Evolutionary conservation across 2,113 vertebrate species (phyloP), one percentile per base, ranked within the genome.

Genomic region (Ctenomys sociabilis): DNA sequence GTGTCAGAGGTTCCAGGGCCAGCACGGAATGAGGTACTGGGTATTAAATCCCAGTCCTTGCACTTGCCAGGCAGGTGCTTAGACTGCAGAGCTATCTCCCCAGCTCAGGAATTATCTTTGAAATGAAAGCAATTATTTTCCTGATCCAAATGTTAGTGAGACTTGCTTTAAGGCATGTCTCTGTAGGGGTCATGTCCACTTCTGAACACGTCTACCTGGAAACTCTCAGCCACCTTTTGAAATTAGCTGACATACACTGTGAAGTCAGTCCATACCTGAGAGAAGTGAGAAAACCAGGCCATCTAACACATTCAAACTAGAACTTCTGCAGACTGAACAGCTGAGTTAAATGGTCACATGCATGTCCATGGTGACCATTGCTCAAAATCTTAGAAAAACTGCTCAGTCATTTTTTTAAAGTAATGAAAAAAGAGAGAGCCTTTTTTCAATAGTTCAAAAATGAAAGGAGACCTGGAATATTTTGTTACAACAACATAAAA

Each of bases 401-500:
- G 22, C 57, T n/a, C 63, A 8, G 5, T 64, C 43, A 37, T 64
- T 54, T 64, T 75, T 21, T 21, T 35, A 32, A 80, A 54, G 14
- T 37, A 26, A 28, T 22, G 64, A 45, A 78, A n/a, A 88, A 11
- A 64, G 2, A 66, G 1, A 37, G 5, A 85, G 32, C 45, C 35
- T 81, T 75, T 77, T 89, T 77, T n/a, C 64, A 49, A 87, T 1
- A 64, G 80, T 24, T 95, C 59, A n/a, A 54, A 95, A 94, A 80
- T 80, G 24, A 68, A 88, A 86, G 7, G 49, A 89, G 17, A n/a
- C n/a, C n/a, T n/a, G 4, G 12, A 13, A 45, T 40, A 85, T 77
- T 85, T 49, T 57, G 14, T 83, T 28, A 75, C 5, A 75, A n/a
- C n/a, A 84, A 24, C 43, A 75, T 8, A 75, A 63, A 63, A 83